Evolutionary conservation across 1,140 invertebrate species (phyloP), one percentile per base, ranked within the genome.

Genomic region (Drosophila nigromelanica): DNA sequence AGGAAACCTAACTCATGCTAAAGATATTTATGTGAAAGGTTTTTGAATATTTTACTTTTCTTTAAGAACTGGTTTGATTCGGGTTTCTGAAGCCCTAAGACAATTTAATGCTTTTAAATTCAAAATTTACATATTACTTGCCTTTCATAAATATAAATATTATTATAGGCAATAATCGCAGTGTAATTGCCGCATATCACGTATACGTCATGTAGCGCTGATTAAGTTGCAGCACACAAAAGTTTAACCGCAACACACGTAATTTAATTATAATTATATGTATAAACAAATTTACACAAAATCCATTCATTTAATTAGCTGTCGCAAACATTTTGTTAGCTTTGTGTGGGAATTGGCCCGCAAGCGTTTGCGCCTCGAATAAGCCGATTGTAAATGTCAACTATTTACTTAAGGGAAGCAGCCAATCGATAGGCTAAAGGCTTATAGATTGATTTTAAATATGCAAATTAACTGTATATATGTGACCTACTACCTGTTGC

Each of bases 401-500:
- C 5, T 27, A 56, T 71, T 48, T 37, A 14, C 11, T 58, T 21
- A 47, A 24, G 24, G 51, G 21, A 35, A 39, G 24, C n/a, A 14
- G 10, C 10, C 18, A 33, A 52, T 59, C 4, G 33, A 12, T 66
- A n/a, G 14, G 39, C 6, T 7, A 33, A 30, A 12, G 39, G 66
- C 48, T 61, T 69, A 47, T 8, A 7, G 24, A 18, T 59, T 48
- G 62, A 24, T 52, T 47, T 58, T 61, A 80, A 67, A 67, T 66
- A 82, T 70, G 30, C 48, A 73, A 72, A 62, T 76, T 76, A 75
- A 87, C 86, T 74, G 56, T 68, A 61, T 64, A 50, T 68, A 75
- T 66, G 73, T 72, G 74, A 66, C 54, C 70, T 55, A 30, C 35
- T 40, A 69, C 50, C 59, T 63, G 37, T 59, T 45, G 47, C 7